Percentiles rank a stretch among this genome's conserved stretches.
Conservation (phyloP, 2,888 invertebrate genomes). For the Sphaerophoria taeniata region DNA sequence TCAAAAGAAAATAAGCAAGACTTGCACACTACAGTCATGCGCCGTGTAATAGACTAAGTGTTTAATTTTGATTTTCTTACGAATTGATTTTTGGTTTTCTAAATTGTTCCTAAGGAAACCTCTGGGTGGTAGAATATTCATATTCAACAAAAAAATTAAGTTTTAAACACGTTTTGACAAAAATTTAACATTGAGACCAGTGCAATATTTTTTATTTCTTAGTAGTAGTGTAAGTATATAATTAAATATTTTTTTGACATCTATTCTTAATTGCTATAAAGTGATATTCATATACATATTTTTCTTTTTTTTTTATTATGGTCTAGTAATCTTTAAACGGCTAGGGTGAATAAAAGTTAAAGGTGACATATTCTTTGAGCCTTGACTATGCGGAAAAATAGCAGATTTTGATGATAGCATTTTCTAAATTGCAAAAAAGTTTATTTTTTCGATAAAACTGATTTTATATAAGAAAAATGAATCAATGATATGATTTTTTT, state of each 20-base stretch:
- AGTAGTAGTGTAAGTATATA: conserved; percentile 72
- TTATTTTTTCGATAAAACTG: neutral
- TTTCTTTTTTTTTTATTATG: neutral
- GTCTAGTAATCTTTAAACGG: neutral
- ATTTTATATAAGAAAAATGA: conserved; percentile 2
- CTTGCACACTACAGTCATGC: no score
- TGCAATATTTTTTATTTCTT: conserved; percentile 60
- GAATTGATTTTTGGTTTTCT: no score
- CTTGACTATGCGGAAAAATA: neutral
- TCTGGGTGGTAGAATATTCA: no score
- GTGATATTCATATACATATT: conserved; percentile 18
- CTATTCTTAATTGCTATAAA: conserved; percentile 51
- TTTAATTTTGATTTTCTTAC: no score
- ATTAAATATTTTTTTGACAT: conserved; percentile 45
- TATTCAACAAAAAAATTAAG: neutral
- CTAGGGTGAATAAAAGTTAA: conserved; percentile 3
- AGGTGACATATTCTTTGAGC: neutral
- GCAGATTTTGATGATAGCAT: neutral
- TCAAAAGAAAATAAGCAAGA: no score
- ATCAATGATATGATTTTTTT: conserved; percentile 4
- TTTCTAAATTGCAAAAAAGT: neutral
- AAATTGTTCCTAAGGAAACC: no score
- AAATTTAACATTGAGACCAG: conserved; percentile 42
- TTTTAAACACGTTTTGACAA: conserved; percentile 8
- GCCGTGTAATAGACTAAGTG: no score